Base-by-base conservation (phyloP, 2,113 vertebrate genomes). In the Mugil cephalus region DNA sequence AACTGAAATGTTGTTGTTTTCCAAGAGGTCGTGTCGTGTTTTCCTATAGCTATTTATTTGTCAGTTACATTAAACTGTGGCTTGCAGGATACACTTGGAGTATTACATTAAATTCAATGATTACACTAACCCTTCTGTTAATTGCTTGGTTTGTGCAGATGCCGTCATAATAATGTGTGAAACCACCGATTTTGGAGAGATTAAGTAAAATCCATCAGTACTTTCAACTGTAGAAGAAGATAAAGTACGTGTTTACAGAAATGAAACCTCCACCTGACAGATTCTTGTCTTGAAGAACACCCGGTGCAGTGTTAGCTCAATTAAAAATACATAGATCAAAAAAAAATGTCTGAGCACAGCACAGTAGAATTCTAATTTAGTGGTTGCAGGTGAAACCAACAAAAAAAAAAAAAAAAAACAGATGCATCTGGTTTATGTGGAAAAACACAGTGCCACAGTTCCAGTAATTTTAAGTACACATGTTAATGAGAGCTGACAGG, bases 361-460 rank as follows among this genome's bases (percentile, higher is more conserved):
- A 35, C 17, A 17, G 36, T 13, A 1, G n/a, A 10, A 58, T 14
- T 3, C 3, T 21, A 34, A 69, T 24, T 1, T 10, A 17, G 38
- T 39, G 18, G 51, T 72, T 35, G 8, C 10, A 66, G 17, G 34
- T 45, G 7, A n/a, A 50, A 17, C 6, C 9, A 39, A 15, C 4
- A 24, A 40, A 2, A 0, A 17, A 34, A 50, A 53, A 38, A 50
- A 4, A n/a, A 63, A 46, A 40, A 7, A 64, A 36, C 42, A 67
- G 46, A 11, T 50, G 43, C 79, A 64, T 70, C 55, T 71, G 53
- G 43, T 38, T 74, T 46, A 75, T 38, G 17, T 54, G 46, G 42
- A 72, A 64, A 75, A 61, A 34, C 18, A 54, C 24, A 9, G 18
- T 61, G 36, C 54, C 55, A 70, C 34, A 30, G 40, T 66, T 67